Evolutionary conservation across 2,888 invertebrate genomes (phyloP).

Genomic region (Spatulosminthurus flaviceps): DNA sequence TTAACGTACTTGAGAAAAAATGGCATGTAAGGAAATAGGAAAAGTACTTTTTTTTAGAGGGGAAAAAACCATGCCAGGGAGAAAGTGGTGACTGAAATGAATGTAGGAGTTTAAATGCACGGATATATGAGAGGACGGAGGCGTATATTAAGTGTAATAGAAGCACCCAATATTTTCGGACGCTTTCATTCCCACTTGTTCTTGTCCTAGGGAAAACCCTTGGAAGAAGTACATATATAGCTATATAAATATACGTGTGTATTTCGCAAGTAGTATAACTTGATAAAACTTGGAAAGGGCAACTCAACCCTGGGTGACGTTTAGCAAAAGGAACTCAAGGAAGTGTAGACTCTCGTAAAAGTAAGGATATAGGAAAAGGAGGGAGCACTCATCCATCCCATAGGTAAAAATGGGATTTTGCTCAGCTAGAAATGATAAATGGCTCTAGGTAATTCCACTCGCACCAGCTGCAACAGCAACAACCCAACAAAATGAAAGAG

Average conservation of each 20-base stretch:
- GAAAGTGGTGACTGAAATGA: conserved; percentile 46
- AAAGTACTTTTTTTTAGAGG: conserved; percentile 21
- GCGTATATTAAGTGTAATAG: neutral
- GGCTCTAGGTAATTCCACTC: conserved; percentile 52
- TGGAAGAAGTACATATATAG: too few species aligned
- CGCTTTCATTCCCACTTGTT: neutral
- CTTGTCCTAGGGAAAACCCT: too few species aligned
- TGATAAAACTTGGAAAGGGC: neutral
- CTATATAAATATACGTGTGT: too few species aligned
- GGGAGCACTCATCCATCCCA: conserved; percentile 34
- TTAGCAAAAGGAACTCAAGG: conserved; percentile 3
- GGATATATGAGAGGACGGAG: neutral
- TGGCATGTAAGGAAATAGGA: neutral
- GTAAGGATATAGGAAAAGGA: neutral
- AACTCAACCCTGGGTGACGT: conserved; percentile 8
- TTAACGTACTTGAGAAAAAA: conserved; percentile 42
- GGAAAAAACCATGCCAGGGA: neutral
- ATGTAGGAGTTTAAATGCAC: neutral
- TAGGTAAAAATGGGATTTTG: conserved; percentile 52
- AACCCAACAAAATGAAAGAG: conserved; percentile 38
- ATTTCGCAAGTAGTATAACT: too few species aligned
- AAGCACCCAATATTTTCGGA: neutral
- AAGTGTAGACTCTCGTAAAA: neutral
- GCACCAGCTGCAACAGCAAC: conserved; percentile 53
- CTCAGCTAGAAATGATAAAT: conserved; percentile 53